Conservation (phyloP, 2,113 vertebrate species). For the Proteles cristata region DNA sequence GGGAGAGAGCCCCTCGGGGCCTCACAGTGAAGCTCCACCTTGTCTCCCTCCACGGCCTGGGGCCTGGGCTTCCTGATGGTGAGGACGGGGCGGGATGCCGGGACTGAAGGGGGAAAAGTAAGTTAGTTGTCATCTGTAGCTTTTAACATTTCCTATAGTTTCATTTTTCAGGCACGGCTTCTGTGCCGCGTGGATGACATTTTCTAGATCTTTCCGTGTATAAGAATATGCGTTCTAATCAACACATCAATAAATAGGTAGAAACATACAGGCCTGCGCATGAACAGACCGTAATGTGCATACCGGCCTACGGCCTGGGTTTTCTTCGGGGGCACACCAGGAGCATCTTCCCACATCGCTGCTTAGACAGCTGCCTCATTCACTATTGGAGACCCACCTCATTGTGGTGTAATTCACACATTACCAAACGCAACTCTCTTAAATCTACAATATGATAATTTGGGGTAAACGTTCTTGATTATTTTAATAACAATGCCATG, state of each 20-base stretch:
- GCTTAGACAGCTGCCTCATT: background rate
- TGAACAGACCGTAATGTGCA: background rate
- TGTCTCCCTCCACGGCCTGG: background rate
- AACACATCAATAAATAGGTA: background rate
- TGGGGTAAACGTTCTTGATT: background rate
- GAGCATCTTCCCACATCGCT: background rate
- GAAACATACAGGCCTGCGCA: accelerated
- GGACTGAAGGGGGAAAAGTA: slow-evolving; percentile 29
- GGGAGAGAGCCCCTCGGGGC: slow-evolving; percentile 20
- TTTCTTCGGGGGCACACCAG: background rate
- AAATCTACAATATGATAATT: background rate
- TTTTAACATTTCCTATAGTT: background rate
- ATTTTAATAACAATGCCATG: background rate
- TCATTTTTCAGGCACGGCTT: background rate
- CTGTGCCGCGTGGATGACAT: background rate
- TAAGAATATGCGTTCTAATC: background rate
- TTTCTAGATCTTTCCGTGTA: background rate
- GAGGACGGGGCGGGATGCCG: slow-evolving; percentile 6
- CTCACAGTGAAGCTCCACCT: slow-evolving; percentile 31
- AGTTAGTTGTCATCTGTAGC: background rate
- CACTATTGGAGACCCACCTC: background rate
- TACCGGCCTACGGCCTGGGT: background rate
- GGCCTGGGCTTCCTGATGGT: background rate
- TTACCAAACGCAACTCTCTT: background rate
- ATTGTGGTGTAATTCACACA: background rate